phyloP scores from a whole-genome alignment of 2,888 invertebrate species.

The Erebia ligea region DNA sequence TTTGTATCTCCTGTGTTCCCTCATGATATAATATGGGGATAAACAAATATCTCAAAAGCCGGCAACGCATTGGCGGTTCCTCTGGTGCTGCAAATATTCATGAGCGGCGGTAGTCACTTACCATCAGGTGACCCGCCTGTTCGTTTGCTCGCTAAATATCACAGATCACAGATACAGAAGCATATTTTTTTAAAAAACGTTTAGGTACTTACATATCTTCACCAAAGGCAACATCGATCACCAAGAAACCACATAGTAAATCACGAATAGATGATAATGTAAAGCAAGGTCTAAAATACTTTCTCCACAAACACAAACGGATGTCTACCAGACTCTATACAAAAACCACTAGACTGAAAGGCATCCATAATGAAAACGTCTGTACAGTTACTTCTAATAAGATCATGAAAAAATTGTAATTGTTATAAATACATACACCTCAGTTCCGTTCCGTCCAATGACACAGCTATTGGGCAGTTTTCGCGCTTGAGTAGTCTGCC shows the following conservation, averaged over 20 bases:
- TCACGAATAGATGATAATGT: neutral
- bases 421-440: slow-evolving; percentile 5
- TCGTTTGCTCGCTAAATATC: no score
- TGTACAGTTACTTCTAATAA: neutral
- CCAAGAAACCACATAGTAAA: neutral
- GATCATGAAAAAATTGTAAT: neutral
- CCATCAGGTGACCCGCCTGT: no score
- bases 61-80: no score
- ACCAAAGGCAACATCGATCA: neutral
- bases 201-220: no score
- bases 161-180: no score
- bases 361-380: neutral
- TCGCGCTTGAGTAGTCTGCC: slow-evolving; percentile 59
- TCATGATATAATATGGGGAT: no score
- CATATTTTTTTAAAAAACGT: no score
- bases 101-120: no score
- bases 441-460: slow-evolving; percentile 30
- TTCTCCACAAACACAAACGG: neutral
- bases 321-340: neutral
- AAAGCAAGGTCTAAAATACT: neutral
- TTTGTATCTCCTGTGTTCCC: no score
- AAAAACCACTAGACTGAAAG: neutral
- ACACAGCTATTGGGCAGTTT: slow-evolving; percentile 47
- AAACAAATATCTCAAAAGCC: no score
- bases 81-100: no score